Conservation (phyloP, 2,797 vertebrate species). For the Hyperoplus lanceolatus region DNA sequence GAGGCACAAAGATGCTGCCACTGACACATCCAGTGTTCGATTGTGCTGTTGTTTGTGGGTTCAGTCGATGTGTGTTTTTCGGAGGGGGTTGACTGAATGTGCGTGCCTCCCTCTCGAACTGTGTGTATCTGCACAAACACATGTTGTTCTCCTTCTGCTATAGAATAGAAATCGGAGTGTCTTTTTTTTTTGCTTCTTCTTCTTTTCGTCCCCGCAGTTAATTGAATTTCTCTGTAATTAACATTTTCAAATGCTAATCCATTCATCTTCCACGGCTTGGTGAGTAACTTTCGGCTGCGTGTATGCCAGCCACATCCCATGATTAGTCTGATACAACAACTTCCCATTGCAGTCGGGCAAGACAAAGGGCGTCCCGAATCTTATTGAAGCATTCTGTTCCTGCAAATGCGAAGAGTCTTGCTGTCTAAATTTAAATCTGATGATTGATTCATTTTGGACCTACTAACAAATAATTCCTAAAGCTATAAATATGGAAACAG, state of each 20-base stretch:
- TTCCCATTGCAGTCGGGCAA: conserved; percentile 69
- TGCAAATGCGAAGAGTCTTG: conserved; percentile 36
- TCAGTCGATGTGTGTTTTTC: conserved; percentile 3
- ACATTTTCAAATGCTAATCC: conserved; percentile 84
- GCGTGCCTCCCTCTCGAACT: conserved; percentile 26
- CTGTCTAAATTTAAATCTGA: conserved; percentile 48
- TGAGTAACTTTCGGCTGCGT: conserved; percentile 53
- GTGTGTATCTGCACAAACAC: conserved; percentile 60
- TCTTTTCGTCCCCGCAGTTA: conserved; percentile 69
- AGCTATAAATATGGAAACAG: not conserved
- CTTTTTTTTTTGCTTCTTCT: conserved; percentile 47
- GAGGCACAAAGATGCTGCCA: conserved; percentile 75
- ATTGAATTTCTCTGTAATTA: conserved; percentile 87
- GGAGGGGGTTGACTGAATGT: conserved; percentile 43
- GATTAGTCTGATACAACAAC: conserved; percentile 77
- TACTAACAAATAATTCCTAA: too few species aligned
- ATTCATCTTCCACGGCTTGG: conserved; percentile 82
- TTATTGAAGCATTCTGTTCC: conserved; percentile 49
- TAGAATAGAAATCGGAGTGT: conserved; percentile 61
- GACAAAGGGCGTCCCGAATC: conserved; percentile 69
- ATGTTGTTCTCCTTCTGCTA: conserved; percentile 52
- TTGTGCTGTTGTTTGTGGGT: conserved; percentile 44
- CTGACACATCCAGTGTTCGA: conserved; percentile 79
- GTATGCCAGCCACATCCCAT: conserved; percentile 68
- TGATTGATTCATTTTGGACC: too few species aligned